A percentile compares a stretch with the other conserved stretches of the same genome.
Conservation (phyloP, 2,113 vertebrate genomes). For the Aplodontia rufa region DNA sequence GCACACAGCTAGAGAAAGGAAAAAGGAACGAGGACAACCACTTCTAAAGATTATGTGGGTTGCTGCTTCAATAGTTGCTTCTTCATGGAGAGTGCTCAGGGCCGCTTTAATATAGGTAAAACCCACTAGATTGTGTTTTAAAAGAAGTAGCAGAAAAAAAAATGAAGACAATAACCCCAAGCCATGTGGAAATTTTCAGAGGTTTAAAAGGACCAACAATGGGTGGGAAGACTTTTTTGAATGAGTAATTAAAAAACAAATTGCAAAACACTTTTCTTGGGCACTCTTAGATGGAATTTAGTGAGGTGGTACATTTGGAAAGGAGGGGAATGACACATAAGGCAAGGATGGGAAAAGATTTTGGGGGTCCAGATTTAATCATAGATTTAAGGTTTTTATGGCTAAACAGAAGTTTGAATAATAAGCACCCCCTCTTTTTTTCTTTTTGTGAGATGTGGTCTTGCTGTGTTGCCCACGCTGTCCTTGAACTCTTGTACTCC, state of each 20-base stretch:
- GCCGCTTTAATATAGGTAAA: background rate
- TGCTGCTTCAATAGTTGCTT: background rate
- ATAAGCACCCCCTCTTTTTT: background rate
- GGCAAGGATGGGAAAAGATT: background rate
- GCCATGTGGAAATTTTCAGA: background rate
- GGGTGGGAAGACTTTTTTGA: background rate
- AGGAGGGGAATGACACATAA: background rate
- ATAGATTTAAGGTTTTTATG: background rate
- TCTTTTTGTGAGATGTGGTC: background rate
- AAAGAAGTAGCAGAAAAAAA: background rate
- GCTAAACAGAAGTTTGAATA: background rate
- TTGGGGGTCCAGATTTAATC: background rate
- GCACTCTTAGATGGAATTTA: background rate
- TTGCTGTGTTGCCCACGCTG: background rate
- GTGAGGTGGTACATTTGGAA: background rate
- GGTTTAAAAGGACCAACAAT: background rate
- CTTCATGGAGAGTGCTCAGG: background rate
- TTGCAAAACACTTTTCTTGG: background rate
- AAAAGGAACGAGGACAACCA: background rate
- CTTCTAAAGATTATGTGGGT: background rate
- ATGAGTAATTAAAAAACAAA: background rate
- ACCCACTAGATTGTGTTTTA: background rate
- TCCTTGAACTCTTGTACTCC: background rate
- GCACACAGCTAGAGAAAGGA: background rate
- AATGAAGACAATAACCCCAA: background rate